Evolutionary conservation across 2,113 vertebrate genomes (phyloP).

Genomic region (Chaenocephalus aceratus): DNA sequence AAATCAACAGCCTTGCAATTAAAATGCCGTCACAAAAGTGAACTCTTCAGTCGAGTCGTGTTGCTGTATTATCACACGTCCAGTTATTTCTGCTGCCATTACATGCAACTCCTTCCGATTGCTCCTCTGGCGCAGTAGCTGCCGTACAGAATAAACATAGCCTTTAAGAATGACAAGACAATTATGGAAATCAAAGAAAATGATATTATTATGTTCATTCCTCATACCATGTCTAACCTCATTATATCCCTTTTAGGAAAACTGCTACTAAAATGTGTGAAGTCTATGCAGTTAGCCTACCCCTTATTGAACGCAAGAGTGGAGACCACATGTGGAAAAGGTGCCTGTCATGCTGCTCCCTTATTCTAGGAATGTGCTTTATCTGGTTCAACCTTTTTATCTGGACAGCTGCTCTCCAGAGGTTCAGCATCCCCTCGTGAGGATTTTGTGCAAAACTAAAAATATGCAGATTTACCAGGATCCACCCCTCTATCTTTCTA

Average conservation of each 20-base stretch:
- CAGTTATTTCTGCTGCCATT: slow-evolving; percentile 22
- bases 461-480: neutral
- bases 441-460: neutral
- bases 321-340: neutral
- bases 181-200: slow-evolving; percentile 28
- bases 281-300: no score
- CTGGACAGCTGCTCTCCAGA: slow-evolving; percentile 38
- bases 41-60: neutral
- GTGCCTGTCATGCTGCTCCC: slow-evolving; percentile 16
- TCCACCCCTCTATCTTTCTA: neutral
- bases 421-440: neutral
- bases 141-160: slow-evolving; percentile 32
- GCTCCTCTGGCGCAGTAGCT: slow-evolving; percentile 11
- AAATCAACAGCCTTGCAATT: neutral
- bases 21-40: neutral
- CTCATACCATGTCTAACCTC: neutral
- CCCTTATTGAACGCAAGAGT: neutral
- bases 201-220: slow-evolving; percentile 28
- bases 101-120: slow-evolving; percentile 18
- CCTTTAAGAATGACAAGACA: neutral
- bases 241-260: slow-evolving; percentile 1
- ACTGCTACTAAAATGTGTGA: neutral
- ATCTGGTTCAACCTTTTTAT: slow-evolving; percentile 38
- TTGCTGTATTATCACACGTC: slow-evolving; percentile 33
- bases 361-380: slow-evolving; percentile 61